Percentiles rank a stretch among this genome's conserved stretches.
Evolutionary conservation across 2,797 vertebrate species (phyloP).

Genomic region (Rhinella marina): DNA sequence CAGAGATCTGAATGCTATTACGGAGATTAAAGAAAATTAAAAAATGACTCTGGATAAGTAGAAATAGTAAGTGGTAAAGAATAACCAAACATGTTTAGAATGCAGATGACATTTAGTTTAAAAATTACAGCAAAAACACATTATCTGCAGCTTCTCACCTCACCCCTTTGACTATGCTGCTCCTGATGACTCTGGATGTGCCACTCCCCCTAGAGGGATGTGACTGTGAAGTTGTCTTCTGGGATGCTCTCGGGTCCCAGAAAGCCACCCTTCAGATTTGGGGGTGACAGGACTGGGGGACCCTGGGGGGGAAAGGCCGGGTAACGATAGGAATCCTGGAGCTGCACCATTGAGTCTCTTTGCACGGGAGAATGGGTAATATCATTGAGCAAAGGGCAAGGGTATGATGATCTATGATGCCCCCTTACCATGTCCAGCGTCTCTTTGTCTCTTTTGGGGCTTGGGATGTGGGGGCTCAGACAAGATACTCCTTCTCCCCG

Average conservation of each 20-base stretch:
- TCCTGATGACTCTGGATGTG: constrained; percentile 60
- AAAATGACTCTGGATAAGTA: too few relatives aligned
- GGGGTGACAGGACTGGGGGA: constrained; percentile 78
- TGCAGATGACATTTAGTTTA: neutral
- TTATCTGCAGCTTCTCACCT: constrained; percentile 56
- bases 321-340: constrained; percentile 92
- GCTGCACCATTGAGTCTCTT: constrained; percentile 89
- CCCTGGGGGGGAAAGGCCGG: constrained; percentile 82
- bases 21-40: too few relatives aligned
- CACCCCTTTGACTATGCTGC: constrained; percentile 62
- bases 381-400: constrained; percentile 81
- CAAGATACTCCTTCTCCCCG: constrained; percentile 74
- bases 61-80: neutral
- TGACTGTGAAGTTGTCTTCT: constrained; percentile 98
- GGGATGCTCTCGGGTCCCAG: constrained; percentile 94
- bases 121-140: neutral
- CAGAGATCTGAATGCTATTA: too few relatives aligned
- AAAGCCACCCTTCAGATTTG: constrained; percentile 86
- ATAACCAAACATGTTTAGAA: neutral
- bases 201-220: constrained; percentile 91
- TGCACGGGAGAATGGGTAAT: constrained; percentile 89
- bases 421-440: constrained; percentile 85
- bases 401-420: constrained; percentile 77
- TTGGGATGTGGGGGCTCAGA: constrained; percentile 81
- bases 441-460: constrained; percentile 89